These are phyloP conservation scores for Zoroaster sp. DNA, from an alignment of 53 echinoderm and acorn worm species.

Conservation along the genomic window DNA sequence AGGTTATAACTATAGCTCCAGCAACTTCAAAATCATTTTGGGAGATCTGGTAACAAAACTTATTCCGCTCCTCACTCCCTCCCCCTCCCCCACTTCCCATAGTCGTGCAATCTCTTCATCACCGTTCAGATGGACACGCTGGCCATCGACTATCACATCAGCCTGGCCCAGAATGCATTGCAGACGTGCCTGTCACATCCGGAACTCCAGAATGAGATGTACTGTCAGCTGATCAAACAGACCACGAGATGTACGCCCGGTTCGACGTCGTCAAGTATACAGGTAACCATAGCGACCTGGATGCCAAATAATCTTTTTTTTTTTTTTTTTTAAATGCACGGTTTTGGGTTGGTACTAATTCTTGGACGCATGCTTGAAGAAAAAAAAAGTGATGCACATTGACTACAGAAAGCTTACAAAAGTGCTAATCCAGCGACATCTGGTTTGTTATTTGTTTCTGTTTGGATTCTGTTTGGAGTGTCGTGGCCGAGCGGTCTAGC, in stretches of 20 bases:
- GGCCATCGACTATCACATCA: slow-evolving; percentile 96
- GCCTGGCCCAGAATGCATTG: slow-evolving; percentile 94
- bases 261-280: slow-evolving; percentile 20
- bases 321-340: no score
- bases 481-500: no score
- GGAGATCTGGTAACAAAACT: no score
- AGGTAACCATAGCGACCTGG: slow-evolving; percentile 43
- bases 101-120: slow-evolving; percentile 91
- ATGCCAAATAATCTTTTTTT: neutral
- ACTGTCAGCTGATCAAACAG: slow-evolving; percentile 98
- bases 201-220: slow-evolving; percentile 93
- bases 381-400: no score
- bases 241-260: slow-evolving; percentile 65
- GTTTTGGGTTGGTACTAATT: neutral
- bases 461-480: no score
- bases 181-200: slow-evolving; percentile 94
- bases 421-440: no score
- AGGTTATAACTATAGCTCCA: no score
- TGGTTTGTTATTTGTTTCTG: no score
- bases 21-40: no score
- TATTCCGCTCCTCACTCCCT: no score
- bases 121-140: slow-evolving; percentile 88
- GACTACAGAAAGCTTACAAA: no score
- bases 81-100: no score
- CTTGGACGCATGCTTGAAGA: neutral